These are phyloP conservation scores for Drosophila subsilvestris DNA, from an alignment of 2,888 invertebrate genomes.

Conservation along the genomic window DNA sequence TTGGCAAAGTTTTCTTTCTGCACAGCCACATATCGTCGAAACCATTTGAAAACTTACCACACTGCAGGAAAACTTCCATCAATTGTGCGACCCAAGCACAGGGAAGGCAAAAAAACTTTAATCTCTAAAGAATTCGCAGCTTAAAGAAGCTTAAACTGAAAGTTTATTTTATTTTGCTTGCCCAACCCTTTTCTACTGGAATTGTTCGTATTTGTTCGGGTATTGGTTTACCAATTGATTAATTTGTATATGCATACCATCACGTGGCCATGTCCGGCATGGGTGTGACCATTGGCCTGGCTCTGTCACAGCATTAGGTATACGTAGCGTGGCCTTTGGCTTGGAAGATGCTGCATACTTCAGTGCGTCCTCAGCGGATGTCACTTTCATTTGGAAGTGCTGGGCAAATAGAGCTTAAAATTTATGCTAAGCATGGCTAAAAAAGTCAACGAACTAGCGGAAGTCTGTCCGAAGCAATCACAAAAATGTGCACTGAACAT, in stretches of 20 bases:
- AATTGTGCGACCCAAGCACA: neutral
- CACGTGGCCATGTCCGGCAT: slow-evolving; percentile 12
- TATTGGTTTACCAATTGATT: slow-evolving; percentile 43
- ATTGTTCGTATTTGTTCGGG: slow-evolving; percentile 29
- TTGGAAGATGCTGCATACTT: slow-evolving; percentile 32
- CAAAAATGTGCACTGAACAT: slow-evolving; percentile 4
- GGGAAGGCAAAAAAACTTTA: neutral
- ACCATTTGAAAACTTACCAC: slow-evolving; percentile 6
- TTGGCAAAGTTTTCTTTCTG: slow-evolving; percentile 2
- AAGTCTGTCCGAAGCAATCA: neutral
- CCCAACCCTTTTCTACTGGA: slow-evolving; percentile 23
- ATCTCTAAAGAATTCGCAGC: neutral
- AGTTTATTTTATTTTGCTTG: slow-evolving; percentile 12
- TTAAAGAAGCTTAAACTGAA: slow-evolving; percentile 4
- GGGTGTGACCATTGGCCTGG: slow-evolving; percentile 13
- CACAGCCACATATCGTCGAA: slow-evolving; percentile 3
- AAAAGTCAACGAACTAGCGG: neutral
- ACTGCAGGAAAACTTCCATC: neutral
- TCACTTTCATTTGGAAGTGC: neutral
- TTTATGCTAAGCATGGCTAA: slow-evolving; percentile 15
- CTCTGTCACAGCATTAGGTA: slow-evolving; percentile 20
- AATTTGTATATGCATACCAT: slow-evolving; percentile 24
- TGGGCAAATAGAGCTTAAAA: slow-evolving; percentile 1
- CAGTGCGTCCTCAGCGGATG: slow-evolving; percentile 14
- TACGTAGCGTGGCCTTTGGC: slow-evolving; percentile 28